Percentiles rank a stretch among this genome's conserved stretches.
These are phyloP conservation scores for Coracias cyanogaster DNA, from an alignment of 2,797 vertebrate genomes.

Conservation along the genomic window DNA sequence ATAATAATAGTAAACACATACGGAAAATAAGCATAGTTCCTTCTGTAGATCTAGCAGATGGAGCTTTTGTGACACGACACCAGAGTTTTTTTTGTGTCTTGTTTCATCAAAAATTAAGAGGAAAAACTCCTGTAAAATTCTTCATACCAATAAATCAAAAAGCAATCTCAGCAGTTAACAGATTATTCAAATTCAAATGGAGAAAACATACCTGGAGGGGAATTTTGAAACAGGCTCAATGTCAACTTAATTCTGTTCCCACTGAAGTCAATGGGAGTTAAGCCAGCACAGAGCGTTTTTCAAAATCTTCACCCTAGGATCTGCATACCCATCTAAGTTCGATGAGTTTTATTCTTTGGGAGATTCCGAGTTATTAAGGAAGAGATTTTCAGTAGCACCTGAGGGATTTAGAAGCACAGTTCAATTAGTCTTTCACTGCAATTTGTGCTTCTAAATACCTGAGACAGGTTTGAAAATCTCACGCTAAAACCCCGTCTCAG, in stretches of 20 bases:
- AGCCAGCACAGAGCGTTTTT: slow-evolving; percentile 30
- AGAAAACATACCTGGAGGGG: slow-evolving; percentile 59
- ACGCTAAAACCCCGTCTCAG: slow-evolving; percentile 54
- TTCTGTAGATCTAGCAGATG: not conserved
- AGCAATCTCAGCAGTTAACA: slow-evolving; percentile 61
- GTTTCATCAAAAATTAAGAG: slow-evolving; percentile 34
- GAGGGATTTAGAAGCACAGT: slow-evolving; percentile 66
- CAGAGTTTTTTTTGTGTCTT: not conserved
- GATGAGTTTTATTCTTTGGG: slow-evolving; percentile 59
- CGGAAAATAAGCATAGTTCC: not conserved
- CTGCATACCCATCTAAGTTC: slow-evolving; percentile 61
- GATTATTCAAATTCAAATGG: slow-evolving; percentile 62
- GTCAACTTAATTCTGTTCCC: slow-evolving; percentile 64
- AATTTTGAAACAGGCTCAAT: slow-evolving; percentile 65
- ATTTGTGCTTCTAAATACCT: slow-evolving; percentile 70
- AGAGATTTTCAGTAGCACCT: slow-evolving; percentile 66
- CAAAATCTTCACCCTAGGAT: slow-evolving; percentile 57
- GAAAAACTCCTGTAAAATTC: not conserved
- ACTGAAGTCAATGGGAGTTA: slow-evolving; percentile 62
- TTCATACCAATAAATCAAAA: slow-evolving; percentile 41
- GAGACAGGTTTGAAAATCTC: slow-evolving; percentile 71
- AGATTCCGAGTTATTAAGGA: slow-evolving; percentile 63
- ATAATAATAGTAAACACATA: not conserved
- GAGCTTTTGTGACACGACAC: not conserved
- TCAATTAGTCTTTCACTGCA: slow-evolving; percentile 66